A percentile compares a stretch with the other conserved stretches of the same genome.
These are phyloP conservation scores for Erpetoichthys calabaricus DNA, from an alignment of 2,797 vertebrate genomes.

Conservation along the genomic window DNA sequence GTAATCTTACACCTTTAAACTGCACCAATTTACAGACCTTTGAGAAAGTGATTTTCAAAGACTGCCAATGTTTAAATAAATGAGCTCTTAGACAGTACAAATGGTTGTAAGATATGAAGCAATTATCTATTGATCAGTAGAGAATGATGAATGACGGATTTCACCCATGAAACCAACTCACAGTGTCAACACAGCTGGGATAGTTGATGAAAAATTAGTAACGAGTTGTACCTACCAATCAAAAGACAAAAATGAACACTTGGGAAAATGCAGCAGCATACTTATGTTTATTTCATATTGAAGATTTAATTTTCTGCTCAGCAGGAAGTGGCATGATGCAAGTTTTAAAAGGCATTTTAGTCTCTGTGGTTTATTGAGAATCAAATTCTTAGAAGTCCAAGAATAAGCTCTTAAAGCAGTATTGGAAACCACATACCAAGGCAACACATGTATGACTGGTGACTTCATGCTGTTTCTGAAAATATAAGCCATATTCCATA, in stretches of 20 bases:
- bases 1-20: too few relatives aligned
- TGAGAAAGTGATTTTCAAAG: too few relatives aligned
- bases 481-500: too few relatives aligned
- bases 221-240: constrained; percentile 10
- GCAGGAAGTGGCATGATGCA: constrained; percentile 33
- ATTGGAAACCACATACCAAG: constrained; percentile 32
- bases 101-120: constrained; percentile 19
- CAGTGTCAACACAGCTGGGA: constrained; percentile 22
- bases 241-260: constrained; percentile 4
- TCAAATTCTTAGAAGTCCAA: constrained; percentile 37
- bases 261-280: constrained; percentile 1
- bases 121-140: constrained; percentile 31
- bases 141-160: constrained; percentile 25
- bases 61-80: too few relatives aligned
- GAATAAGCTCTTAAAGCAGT: constrained; percentile 30
- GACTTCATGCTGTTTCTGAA: constrained; percentile 15
- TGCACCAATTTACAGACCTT: too few relatives aligned
- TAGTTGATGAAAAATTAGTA: constrained; percentile 15
- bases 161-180: constrained; percentile 21
- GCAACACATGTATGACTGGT: constrained; percentile 28
- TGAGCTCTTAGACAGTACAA: not conserved
- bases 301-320: constrained; percentile 43
- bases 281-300: not conserved
- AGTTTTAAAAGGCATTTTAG: constrained; percentile 29
- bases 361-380: constrained; percentile 35